phyloP scores from a whole-genome alignment of 2,797 vertebrate genomes.

The Hydrophis major region DNA sequence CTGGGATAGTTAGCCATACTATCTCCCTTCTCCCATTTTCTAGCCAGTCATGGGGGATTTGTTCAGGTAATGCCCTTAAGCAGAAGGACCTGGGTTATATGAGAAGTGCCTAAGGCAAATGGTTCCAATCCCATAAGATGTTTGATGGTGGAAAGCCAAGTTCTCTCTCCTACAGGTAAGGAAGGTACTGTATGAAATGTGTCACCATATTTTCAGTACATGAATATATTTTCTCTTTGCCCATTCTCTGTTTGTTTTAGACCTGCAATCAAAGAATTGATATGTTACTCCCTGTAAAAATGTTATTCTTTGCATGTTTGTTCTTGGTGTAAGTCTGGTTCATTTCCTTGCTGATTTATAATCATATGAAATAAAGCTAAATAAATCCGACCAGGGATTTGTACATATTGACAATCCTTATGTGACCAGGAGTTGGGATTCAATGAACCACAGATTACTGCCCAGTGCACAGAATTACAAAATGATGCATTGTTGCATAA shows the following conservation, averaged over 20 bases:
- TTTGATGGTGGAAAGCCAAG: neutral
- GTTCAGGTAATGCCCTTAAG: neutral
- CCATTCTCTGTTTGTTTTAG: neutral
- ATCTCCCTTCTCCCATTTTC: neutral
- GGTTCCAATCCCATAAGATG: neutral
- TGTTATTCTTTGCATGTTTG: neutral
- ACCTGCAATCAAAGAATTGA: neutral
- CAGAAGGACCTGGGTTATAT: neutral
- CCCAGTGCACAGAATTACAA: neutral
- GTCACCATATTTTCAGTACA: neutral
- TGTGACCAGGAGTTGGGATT: neutral
- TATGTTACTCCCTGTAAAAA: neutral
- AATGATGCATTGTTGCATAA: neutral
- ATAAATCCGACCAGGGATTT: neutral
- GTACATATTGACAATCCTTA: neutral
- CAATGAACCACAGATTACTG: neutral
- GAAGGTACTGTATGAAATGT: neutral
- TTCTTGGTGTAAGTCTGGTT: neutral
- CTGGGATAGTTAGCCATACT: neutral
- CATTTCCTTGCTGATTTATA: neutral
- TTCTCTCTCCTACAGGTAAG: neutral
- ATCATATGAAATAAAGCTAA: neutral
- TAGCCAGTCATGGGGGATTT: neutral
- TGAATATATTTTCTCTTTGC: neutral
- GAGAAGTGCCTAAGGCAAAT: neutral